A percentile compares a stretch with the other conserved stretches of the same genome.
Evolutionary conservation across 2,113 vertebrate species (phyloP).

Genomic region (Vimba vimba): DNA sequence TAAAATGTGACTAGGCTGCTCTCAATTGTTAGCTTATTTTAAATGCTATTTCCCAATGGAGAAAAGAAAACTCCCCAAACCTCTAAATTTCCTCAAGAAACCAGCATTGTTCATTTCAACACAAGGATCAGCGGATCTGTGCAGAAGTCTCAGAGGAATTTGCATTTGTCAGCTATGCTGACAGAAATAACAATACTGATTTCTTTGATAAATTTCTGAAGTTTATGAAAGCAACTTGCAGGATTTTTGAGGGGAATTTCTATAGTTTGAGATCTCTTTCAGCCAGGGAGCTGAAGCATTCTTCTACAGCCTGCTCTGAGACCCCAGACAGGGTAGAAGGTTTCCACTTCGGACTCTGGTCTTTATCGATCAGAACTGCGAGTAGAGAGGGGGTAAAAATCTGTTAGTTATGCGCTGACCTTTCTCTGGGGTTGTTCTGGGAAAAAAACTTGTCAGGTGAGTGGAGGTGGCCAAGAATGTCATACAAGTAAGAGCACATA

Average conservation of each 20-base stretch:
- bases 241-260: slow-evolving; percentile 36
- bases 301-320: slow-evolving; percentile 80
- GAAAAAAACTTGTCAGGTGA: neutral
- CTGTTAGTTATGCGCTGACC: neutral
- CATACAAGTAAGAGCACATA: too few species aligned
- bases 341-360: slow-evolving; percentile 89
- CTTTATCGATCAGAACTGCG: slow-evolving; percentile 90
- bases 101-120: neutral
- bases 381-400: neutral
- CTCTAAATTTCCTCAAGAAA: neutral
- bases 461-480: neutral
- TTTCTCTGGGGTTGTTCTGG: neutral
- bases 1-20: neutral
- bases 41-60: neutral
- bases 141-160: neutral
- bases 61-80: neutral
- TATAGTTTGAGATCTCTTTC: slow-evolving; percentile 82
- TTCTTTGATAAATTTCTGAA: neutral
- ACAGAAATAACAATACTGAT: neutral
- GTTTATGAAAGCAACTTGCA: neutral
- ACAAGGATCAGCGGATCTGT: neutral
- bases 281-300: slow-evolving; percentile 85
- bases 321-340: slow-evolving; percentile 84
- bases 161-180: slow-evolving; percentile 8
- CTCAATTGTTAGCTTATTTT: neutral